phyloP scores from a whole-genome alignment of 2,113 vertebrate species.

The Microtus richardsoni region DNA sequence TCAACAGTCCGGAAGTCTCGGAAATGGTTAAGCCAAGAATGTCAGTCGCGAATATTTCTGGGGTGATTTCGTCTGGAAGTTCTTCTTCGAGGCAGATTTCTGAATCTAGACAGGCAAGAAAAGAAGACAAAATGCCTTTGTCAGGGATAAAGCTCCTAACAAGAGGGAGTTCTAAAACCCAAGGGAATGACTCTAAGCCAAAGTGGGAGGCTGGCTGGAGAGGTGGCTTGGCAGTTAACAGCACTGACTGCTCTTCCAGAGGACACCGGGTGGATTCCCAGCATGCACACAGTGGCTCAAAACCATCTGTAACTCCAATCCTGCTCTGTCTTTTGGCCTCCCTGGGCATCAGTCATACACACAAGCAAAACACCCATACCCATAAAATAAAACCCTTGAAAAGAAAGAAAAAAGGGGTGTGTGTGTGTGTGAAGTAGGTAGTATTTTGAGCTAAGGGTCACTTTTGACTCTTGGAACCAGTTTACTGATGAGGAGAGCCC shows the following conservation, averaged over 20 bases:
- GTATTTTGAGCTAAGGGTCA: neutral
- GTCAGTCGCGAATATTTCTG: conserved; percentile 88
- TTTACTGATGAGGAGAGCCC: neutral
- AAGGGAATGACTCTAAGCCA: neutral
- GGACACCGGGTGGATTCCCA: neutral
- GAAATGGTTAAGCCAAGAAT: conserved; percentile 90
- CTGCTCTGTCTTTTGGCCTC: neutral
- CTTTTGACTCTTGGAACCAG: neutral
- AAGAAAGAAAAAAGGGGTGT: neutral
- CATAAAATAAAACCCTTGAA: neutral
- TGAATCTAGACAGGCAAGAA: conserved; percentile 81
- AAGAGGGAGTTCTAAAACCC: conserved; percentile 1
- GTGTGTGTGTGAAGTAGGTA: neutral
- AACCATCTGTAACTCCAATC: too few relatives aligned
- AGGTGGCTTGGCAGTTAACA: neutral
- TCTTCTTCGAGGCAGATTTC: conserved; percentile 84
- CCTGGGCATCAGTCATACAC: neutral
- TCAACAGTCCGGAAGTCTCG: neutral
- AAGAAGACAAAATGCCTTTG: conserved; percentile 7
- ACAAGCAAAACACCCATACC: neutral
- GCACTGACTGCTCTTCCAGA: neutral
- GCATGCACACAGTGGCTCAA: too few relatives aligned
- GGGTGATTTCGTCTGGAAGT: conserved; percentile 92
- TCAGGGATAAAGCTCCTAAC: neutral
- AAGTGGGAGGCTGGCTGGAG: neutral